Evolutionary conservation across 2,113 vertebrate genomes (phyloP).

Genomic region (Lepus europaeus): DNA sequence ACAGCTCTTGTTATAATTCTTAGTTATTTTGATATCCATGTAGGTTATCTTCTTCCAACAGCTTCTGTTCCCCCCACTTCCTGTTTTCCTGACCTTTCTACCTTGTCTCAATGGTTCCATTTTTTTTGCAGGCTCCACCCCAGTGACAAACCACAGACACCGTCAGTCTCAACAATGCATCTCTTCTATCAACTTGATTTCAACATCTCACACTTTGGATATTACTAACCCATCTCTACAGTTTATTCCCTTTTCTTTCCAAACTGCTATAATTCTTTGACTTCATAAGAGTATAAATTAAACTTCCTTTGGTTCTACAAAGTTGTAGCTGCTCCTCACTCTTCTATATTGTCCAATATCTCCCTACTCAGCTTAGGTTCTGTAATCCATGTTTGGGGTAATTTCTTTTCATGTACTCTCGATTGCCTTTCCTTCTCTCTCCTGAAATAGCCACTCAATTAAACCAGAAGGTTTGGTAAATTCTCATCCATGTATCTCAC

Average conservation of each 20-base stretch:
- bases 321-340: background rate
- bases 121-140: background rate
- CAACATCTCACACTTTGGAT: background rate
- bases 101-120: background rate
- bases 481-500: background rate
- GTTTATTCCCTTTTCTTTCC: background rate
- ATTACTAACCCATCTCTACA: background rate
- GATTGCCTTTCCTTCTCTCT: background rate
- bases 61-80: background rate
- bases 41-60: background rate
- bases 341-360: background rate
- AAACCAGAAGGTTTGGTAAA: background rate
- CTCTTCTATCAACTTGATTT: background rate
- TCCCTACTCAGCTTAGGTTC: background rate
- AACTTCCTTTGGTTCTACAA: conserved; percentile 8
- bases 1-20: background rate
- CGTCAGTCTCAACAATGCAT: background rate
- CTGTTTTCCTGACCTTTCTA: background rate
- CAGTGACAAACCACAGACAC: background rate
- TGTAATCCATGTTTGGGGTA: background rate
- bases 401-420: background rate
- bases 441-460: background rate
- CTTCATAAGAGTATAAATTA: background rate
- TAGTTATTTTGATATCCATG: background rate
- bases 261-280: background rate